A percentile compares a stretch with the other conserved stretches of the same genome.
Evolutionary conservation across 2,797 vertebrate species (phyloP).

Genomic region (Triplophysa bombifrons): DNA sequence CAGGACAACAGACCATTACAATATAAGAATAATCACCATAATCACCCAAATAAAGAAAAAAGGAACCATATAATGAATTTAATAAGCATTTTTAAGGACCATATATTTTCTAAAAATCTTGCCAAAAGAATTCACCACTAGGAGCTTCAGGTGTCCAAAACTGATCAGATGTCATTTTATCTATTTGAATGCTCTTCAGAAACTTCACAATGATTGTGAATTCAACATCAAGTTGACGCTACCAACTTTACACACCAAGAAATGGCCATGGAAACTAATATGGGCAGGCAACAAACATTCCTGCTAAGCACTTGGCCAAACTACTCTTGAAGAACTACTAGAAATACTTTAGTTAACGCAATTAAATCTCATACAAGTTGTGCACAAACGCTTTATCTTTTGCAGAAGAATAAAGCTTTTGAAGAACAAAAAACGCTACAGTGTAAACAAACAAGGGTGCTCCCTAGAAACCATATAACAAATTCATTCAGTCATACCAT

Average conservation of each 20-base stretch:
- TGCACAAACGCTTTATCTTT: too few relatives aligned
- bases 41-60: not conserved
- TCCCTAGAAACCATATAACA: not conserved
- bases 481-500: not conserved
- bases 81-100: not conserved
- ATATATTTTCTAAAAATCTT: not conserved
- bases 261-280: conserved; percentile 52
- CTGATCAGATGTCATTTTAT: not conserved
- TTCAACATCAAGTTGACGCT: not conserved
- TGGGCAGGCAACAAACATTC: conserved; percentile 55
- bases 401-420: too few relatives aligned
- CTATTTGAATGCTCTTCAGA: not conserved
- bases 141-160: not conserved
- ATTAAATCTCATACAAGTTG: not conserved
- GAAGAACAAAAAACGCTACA: too few relatives aligned
- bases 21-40: not conserved
- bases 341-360: conserved; percentile 4
- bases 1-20: not conserved
- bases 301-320: conserved; percentile 42
- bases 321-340: conserved; percentile 22
- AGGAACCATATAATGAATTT: not conserved
- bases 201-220: not conserved
- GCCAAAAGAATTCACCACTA: not conserved
- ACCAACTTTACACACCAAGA: not conserved
- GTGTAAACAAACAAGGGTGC: too few relatives aligned